phyloP scores from a whole-genome alignment of 2,113 vertebrate genomes.

The Heloderma charlesbogerti region DNA sequence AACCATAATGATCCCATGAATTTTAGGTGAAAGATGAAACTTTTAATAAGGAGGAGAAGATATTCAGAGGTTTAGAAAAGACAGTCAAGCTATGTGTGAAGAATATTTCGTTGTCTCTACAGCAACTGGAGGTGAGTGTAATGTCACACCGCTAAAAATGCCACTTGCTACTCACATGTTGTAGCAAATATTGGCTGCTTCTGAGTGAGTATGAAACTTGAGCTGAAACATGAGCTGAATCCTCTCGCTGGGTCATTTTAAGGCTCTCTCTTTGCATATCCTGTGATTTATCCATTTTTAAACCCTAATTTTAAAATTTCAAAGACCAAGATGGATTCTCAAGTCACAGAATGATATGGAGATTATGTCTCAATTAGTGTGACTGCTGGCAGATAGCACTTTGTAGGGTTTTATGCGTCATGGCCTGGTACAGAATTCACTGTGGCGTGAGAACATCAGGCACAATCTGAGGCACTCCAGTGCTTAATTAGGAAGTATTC shows the following conservation, averaged over 20 bases:
- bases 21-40: conserved; percentile 92
- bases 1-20: conserved; percentile 39
- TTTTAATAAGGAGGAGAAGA: conserved; percentile 92
- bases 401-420: not conserved
- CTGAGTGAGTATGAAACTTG: not conserved
- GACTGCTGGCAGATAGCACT: not conserved
- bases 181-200: not conserved
- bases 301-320: not conserved
- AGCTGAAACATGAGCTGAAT: not conserved
- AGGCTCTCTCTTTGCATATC: not conserved
- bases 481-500: not conserved
- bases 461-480: too few relatives aligned
- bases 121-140: conserved; percentile 84
- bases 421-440: not conserved
- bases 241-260: not conserved
- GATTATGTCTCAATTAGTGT: not conserved
- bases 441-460: not conserved
- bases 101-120: conserved; percentile 84
- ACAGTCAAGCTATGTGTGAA: conserved; percentile 87
- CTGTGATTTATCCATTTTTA: not conserved
- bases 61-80: conserved; percentile 93
- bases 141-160: not conserved
- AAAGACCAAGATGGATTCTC: not conserved
- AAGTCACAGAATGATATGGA: not conserved
- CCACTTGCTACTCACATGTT: not conserved